A percentile compares a stretch with the other conserved stretches of the same genome.
phyloP scores from a whole-genome alignment of 2,113 vertebrate genomes.

The Thamnophis sirtalis region DNA sequence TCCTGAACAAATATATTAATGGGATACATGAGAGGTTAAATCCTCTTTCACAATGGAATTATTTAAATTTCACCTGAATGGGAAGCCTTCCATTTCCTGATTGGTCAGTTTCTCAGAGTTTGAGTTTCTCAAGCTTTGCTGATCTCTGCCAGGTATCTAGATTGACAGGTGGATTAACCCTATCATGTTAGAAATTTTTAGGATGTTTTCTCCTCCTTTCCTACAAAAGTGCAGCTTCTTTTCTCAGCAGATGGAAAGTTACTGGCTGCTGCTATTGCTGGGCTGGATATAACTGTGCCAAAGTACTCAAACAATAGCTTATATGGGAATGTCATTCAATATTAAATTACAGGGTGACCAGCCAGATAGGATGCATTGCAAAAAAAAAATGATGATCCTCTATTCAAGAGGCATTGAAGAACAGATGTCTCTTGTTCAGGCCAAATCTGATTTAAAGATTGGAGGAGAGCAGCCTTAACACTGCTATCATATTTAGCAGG shows the following conservation, averaged over 20 bases:
- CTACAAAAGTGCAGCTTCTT: background rate
- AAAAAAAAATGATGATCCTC: background rate
- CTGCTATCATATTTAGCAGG: background rate
- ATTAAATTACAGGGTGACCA: background rate
- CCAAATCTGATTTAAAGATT: background rate
- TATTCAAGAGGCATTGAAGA: background rate
- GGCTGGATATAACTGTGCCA: background rate
- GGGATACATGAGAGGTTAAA: background rate
- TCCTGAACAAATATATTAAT: background rate
- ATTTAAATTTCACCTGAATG: background rate
- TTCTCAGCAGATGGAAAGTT: background rate
- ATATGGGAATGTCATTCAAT: background rate
- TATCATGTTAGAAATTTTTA: background rate
- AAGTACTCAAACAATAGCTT: background rate
- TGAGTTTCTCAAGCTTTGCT: background rate
- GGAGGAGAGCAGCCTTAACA: background rate
- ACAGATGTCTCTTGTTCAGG: background rate
- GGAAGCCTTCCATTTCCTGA: background rate
- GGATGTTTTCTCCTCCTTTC: background rate
- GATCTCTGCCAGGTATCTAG: background rate
- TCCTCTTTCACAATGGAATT: background rate
- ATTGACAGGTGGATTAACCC: background rate
- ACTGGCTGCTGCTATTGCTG: background rate
- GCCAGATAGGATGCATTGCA: background rate
- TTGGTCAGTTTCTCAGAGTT: background rate